Conservation (phyloP, 2,888 invertebrate species). For the Drosophila niveifrons region DNA sequence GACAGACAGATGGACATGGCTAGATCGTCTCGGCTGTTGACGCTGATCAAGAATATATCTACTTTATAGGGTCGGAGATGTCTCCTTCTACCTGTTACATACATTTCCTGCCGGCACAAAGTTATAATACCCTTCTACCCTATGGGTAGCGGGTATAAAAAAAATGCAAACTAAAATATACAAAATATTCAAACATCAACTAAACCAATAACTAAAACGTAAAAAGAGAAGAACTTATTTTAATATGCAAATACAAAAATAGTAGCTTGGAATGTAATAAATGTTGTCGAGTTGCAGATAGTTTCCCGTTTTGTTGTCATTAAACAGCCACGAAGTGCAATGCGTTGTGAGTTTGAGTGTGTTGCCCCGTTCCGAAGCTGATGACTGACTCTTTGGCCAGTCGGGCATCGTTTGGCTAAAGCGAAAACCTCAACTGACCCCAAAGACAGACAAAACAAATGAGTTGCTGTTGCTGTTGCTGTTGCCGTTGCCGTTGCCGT, state of each 20-base stretch:
- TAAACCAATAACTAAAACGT: no score
- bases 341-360: neutral
- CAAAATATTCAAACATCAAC: no score
- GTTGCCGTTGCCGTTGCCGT: conserved; percentile 4
- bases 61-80: no score
- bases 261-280: neutral
- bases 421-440: conserved; percentile 30
- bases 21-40: no score
- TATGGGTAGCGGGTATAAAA: no score
- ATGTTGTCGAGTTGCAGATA: neutral
- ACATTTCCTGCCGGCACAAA: no score
- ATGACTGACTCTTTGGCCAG: conserved; percentile 4
- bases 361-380: conserved; percentile 14
- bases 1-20: no score
- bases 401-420: conserved; percentile 18
- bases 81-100: no score
- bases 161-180: no score
- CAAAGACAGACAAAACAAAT: conserved; percentile 36
- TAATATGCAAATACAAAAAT: neutral
- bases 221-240: neutral
- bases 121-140: no score
- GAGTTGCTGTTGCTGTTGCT: conserved; percentile 22
- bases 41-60: no score
- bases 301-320: neutral
- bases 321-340: neutral